Evolutionary conservation across 2,113 vertebrate species (phyloP).

Genomic region (Lanius collurio): DNA sequence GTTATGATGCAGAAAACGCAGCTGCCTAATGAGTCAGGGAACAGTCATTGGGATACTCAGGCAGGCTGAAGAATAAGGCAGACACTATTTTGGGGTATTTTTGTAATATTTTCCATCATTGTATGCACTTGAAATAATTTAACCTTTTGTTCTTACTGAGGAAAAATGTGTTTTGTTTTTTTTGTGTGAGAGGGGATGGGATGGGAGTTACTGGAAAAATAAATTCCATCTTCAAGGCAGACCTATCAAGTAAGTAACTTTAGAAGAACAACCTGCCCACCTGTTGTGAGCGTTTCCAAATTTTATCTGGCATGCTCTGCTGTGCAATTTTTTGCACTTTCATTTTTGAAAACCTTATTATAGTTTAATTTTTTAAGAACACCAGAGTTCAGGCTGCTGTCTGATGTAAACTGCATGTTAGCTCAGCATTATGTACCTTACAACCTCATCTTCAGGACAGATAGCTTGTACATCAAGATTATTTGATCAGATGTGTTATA

Average conservation of each 20-base stretch:
- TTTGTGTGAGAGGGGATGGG: background rate
- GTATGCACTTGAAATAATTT: constrained; percentile 27
- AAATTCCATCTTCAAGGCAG: constrained; percentile 44
- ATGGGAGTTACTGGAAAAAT: constrained; percentile 58
- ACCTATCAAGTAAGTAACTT: constrained; percentile 20
- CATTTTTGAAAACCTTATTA: background rate
- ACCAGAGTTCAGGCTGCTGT: background rate
- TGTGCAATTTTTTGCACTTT: background rate
- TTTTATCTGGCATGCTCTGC: constrained; percentile 16
- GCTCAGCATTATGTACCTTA: background rate
- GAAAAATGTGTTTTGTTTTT: constrained; percentile 19
- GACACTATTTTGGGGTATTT: background rate
- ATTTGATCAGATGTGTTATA: background rate
- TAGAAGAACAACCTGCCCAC: background rate
- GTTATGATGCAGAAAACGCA: background rate
- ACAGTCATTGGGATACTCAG: background rate
- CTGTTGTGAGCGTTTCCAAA: constrained; percentile 1
- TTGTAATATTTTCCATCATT: background rate
- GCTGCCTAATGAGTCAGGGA: background rate
- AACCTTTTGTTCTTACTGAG: constrained; percentile 44
- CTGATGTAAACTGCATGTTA: background rate
- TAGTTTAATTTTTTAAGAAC: background rate
- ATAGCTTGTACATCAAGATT: background rate
- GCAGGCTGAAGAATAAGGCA: background rate
- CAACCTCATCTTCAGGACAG: background rate